Evolutionary conservation across 2,888 invertebrate species (phyloP), one percentile per base, ranked within the genome.

Genomic region (Tethea ocularis): DNA sequence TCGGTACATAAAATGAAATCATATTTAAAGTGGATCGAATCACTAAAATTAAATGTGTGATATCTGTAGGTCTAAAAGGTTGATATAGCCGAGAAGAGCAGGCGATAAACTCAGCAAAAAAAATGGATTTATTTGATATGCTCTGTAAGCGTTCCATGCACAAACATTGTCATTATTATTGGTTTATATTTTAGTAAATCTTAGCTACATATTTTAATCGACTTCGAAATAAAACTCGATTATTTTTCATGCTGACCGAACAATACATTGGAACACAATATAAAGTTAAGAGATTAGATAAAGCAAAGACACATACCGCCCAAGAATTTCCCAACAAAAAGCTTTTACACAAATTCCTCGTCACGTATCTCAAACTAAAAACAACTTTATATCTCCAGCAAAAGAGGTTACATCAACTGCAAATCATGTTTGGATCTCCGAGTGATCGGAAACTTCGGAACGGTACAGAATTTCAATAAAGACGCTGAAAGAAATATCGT

Each of bases 391-490:
- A 1, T 0, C 0, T 5, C 58, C 6, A 13, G 38, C 5, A 4
- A 61, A 66, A 71, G 62, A 63, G 66, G 57, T 36, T 36, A 62
- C 52, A 38, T 23, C 20, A 11, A 54, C 57, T 62, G 59, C 60
- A 62, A 66, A 60, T 33, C 53, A 26, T 62, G 63, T 57, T 57
- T 60, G 68, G 58, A 61, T 63, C 56, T 60, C 66, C 61, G 13
- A 69, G 74, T 77, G 84, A 85, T 84, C 79, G 79, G 81, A 46
- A 84, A 85, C 75, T 83, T 82, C 76, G 78, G 75, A 77, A 71
- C 75, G 77, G 75, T 77, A 69, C 77, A 86, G 90, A 91, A 90
- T 91, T 90, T 91, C 89, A 91, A 91, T 91, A 89, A 87, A 87
- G 87, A 79, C 77, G 68, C 75, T 68, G 69, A 71, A 84, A 87